Conservation (phyloP, 2,797 vertebrate species). For the Artibeus lituratus region DNA sequence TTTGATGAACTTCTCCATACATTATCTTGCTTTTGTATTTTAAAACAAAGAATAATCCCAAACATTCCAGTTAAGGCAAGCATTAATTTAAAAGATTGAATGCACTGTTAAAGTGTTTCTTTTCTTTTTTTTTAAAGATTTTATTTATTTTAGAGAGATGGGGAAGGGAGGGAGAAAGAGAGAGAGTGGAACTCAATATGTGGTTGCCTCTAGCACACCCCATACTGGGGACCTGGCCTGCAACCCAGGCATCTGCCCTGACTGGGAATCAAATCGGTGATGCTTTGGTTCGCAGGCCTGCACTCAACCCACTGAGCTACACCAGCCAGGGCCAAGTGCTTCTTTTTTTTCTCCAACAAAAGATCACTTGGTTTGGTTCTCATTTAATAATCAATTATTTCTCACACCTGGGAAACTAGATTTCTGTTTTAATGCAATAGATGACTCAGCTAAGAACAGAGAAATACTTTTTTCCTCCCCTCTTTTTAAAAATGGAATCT, state of each 20-base stretch:
- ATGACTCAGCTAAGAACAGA: conserved; percentile 46
- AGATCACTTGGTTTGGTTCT: background rate
- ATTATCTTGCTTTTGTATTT: conserved; percentile 21
- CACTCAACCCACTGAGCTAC: too few species aligned
- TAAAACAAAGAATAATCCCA: background rate
- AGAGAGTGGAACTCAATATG: too few species aligned
- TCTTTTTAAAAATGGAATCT: background rate
- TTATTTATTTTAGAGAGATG: too few species aligned
- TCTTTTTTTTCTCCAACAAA: background rate
- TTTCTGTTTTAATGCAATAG: conserved; percentile 25
- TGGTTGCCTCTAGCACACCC: too few species aligned
- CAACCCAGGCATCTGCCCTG: too few species aligned
- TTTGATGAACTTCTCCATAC: background rate
- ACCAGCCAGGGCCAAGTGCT: too few species aligned
- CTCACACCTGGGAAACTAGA: conserved; percentile 32
- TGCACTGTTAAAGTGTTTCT: background rate
- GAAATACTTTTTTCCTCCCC: background rate
- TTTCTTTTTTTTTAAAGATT: too few species aligned
- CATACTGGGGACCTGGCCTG: too few species aligned
- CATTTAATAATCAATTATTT: background rate
- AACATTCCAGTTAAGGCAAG: background rate
- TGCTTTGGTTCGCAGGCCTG: too few species aligned
- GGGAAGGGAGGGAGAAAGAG: too few species aligned
- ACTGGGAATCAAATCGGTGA: too few species aligned
- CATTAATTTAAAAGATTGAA: background rate